Base-by-base conservation (phyloP, 2,888 invertebrate species). In the Clunio marinus region DNA sequence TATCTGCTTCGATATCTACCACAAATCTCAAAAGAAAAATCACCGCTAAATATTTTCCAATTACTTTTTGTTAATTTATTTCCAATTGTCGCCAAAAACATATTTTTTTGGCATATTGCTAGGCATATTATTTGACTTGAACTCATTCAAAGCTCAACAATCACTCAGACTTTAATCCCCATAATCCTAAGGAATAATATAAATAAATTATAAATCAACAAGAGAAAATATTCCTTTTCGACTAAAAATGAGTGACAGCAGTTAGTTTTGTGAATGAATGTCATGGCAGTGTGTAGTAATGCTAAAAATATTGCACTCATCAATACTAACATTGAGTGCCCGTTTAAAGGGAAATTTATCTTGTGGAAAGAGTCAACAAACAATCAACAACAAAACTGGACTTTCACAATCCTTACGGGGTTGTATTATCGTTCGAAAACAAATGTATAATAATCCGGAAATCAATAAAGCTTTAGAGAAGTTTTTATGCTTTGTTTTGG, bases 121-220 rank as follows among this genome's bases (percentile, higher is more conserved):
- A n/a, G n/a, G n/a, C n/a, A n/a, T n/a, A n/a, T n/a, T n/a, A 51
- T 15, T 58, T 28, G 13, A 17, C 17, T 58, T n/a, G 4, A 17
- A 32, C 17, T 59, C 59, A 59, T 32, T 32, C 59, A 59, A n/a
- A 57, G 10, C 15, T 51, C 4, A 32, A 32, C 32, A 4, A 22
- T 22, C 20, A 22, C 20, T 32, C 32, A 59, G 59, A 59, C 59
- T 15, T 13, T 41, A 62, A 62, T 62, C 62, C 24, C 41, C n/a
- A 22, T 63, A 65, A 65, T 65, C 65, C 65, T 46, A 28, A 65
- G 27, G 17, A 46, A 65, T 46, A 65, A 65, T 51, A 65, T 51
- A 65, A 65, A 65, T 65, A 65, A 65, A 65, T 65, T 65, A 65
- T 46, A 65, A 27, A 65, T 45, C 65, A 65, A 51, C 65, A 46